Conservation (phyloP, 64 coral and sea anemone species). For the Montipora foliosa region DNA sequence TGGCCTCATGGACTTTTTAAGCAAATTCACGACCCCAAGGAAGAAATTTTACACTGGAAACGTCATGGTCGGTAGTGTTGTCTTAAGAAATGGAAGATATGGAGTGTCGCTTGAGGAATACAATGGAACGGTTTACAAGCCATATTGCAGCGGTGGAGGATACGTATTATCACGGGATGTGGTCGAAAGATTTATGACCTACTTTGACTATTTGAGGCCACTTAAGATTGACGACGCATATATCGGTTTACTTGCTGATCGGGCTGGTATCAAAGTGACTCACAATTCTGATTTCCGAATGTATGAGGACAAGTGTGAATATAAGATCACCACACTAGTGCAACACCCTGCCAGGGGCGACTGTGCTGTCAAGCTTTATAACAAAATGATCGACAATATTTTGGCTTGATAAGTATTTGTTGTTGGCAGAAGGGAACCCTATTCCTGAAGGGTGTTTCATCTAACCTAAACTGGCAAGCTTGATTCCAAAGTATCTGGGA, state of each 20-base stretch:
- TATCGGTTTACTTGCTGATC: slow-evolving; percentile 56
- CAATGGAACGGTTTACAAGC: slow-evolving; percentile 60
- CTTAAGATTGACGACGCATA: slow-evolving; percentile 81
- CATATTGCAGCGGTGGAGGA: slow-evolving; percentile 82
- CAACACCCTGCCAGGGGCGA: slow-evolving; percentile 78
- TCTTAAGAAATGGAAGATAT: slow-evolving; percentile 62
- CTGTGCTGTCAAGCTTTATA: slow-evolving; percentile 57
- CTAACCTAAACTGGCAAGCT: too few relatives aligned
- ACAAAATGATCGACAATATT: slow-evolving; percentile 37
- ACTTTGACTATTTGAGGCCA: slow-evolving; percentile 54
- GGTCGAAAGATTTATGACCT: slow-evolving; percentile 8
- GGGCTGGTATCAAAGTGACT: slow-evolving; percentile 32
- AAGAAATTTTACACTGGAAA: slow-evolving; percentile 74
- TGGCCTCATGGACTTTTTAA: slow-evolving; percentile 57
- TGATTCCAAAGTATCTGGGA: too few relatives aligned
- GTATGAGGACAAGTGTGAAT: slow-evolving; percentile 72
- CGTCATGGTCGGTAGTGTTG: slow-evolving; percentile 69
- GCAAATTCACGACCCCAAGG: slow-evolving; percentile 37
- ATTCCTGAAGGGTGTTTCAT: too few relatives aligned
- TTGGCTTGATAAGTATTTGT: neutral
- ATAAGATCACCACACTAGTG: slow-evolving; percentile 54
- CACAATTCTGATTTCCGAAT: slow-evolving; percentile 67
- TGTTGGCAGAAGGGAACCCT: neutral
- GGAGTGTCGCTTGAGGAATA: slow-evolving; percentile 50
- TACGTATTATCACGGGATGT: slow-evolving; percentile 73